These are phyloP conservation scores for Drosophila helvetica DNA, from an alignment of 2,888 invertebrate species.

Conservation along the genomic window DNA sequence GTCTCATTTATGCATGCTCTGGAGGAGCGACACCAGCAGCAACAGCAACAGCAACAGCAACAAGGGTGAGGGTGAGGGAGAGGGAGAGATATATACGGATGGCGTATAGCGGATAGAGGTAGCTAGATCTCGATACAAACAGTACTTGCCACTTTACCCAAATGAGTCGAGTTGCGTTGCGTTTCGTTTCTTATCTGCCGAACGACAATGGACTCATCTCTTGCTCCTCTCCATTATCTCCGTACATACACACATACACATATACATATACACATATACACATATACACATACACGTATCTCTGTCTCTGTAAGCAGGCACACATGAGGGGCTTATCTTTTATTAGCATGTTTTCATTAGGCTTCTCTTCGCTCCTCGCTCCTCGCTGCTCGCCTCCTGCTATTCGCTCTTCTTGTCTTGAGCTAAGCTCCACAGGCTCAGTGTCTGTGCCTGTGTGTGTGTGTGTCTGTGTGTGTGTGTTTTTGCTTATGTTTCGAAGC, in stretches of 20 bases:
- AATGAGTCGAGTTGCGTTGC: slow-evolving; percentile 57
- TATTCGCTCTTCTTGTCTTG: slow-evolving; percentile 14
- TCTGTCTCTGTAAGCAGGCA: slow-evolving; percentile 15
- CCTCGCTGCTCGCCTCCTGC: neutral
- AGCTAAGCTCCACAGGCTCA: slow-evolving; percentile 50
- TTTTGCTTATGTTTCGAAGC: neutral
- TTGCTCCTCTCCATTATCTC: neutral
- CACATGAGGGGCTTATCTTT: slow-evolving; percentile 69
- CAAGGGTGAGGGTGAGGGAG: neutral
- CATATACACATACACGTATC: neutral
- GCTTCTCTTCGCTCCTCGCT: slow-evolving; percentile 35
- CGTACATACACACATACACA: neutral
- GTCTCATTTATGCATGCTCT: slow-evolving; percentile 48
- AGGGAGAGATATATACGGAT: too few relatives aligned
- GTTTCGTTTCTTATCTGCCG: slow-evolving; percentile 54
- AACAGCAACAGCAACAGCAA: neutral
- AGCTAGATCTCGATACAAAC: slow-evolving; percentile 67
- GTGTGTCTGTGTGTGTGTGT: slow-evolving; percentile 3
- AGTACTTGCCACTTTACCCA: slow-evolving; percentile 65
- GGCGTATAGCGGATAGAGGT: neutral
- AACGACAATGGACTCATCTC: slow-evolving; percentile 54
- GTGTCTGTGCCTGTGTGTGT: neutral
- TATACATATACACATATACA: too few relatives aligned
- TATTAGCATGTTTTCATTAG: slow-evolving; percentile 73
- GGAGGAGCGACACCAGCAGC: slow-evolving; percentile 7